These are phyloP conservation scores for Epizoanthus illoricatus DNA, from an alignment of 92 coral and sea anemone genomes.

Conservation along the genomic window DNA sequence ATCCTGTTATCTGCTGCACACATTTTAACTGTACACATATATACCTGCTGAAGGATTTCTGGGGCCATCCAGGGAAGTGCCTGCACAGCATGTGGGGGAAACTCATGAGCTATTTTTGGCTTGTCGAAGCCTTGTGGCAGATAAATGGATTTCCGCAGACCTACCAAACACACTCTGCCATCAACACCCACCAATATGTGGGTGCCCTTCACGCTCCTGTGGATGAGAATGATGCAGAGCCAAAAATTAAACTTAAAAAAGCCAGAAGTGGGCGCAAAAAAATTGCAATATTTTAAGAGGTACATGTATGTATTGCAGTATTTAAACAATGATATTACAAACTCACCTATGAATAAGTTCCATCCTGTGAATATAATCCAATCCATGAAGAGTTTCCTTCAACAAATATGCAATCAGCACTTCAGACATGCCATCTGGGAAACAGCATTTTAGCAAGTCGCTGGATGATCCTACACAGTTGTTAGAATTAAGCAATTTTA, in stretches of 20 bases:
- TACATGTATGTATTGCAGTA: neutral
- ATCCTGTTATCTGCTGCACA: neutral
- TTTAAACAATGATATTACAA: neutral
- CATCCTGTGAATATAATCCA: conserved; percentile 92
- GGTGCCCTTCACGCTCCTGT: conserved; percentile 89
- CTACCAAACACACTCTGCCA: conserved; percentile 81
- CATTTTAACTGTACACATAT: neutral
- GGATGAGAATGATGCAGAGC: neutral
- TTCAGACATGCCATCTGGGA: conserved; percentile 88
- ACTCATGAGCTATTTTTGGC: conserved; percentile 73
- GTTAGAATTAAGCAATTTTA: neutral
- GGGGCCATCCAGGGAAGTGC: conserved; percentile 97
- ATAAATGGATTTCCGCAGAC: conserved; percentile 81
- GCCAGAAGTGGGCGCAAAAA: too few species aligned
- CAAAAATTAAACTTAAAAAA: too few species aligned
- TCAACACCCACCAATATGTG: conserved; percentile 75
- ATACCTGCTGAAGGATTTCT: conserved; percentile 91
- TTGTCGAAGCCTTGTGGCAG: conserved; percentile 65
- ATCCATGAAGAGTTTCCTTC: conserved; percentile 80
- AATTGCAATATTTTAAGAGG: too few species aligned
- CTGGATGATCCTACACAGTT: conserved; percentile 79
- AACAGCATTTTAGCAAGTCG: conserved; percentile 67
- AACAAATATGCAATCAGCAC: conserved; percentile 77
- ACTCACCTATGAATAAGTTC: conserved; percentile 90
- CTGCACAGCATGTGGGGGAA: conserved; percentile 87